Conservation (phyloP, 2,888 invertebrate species). For the Orthosia gothica region DNA sequence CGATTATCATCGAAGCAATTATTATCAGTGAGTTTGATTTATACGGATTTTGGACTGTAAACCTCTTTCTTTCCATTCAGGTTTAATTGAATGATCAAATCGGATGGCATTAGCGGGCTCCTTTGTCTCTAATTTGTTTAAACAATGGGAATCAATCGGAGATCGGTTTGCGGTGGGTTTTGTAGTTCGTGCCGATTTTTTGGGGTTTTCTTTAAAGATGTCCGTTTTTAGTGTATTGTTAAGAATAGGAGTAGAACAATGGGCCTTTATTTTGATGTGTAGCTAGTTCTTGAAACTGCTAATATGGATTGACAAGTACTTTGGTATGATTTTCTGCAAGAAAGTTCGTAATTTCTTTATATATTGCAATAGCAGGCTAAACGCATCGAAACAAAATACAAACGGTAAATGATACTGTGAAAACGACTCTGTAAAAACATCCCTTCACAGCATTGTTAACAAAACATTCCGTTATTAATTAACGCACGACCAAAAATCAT, state of each 20-base stretch:
- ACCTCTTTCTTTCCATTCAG: slow-evolving; percentile 89
- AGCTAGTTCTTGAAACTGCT: not conserved
- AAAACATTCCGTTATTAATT: slow-evolving; percentile 15
- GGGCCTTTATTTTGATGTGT: not conserved
- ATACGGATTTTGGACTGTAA: slow-evolving; percentile 84
- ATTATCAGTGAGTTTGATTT: slow-evolving; percentile 86
- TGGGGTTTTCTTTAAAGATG: slow-evolving; percentile 23
- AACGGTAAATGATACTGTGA: not conserved
- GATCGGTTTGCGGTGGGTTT: slow-evolving; percentile 69
- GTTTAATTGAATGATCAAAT: slow-evolving; percentile 89
- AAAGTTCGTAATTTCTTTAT: too few relatives aligned
- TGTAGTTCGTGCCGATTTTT: slow-evolving; percentile 40
- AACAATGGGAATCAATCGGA: slow-evolving; percentile 86
- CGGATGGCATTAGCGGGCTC: slow-evolving; percentile 76
- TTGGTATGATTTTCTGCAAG: too few relatives aligned
- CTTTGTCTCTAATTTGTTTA: slow-evolving; percentile 78
- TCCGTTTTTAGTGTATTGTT: slow-evolving; percentile 5
- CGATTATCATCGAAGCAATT: slow-evolving; percentile 80
- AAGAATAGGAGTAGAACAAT: not conserved
- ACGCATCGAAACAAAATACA: not conserved
- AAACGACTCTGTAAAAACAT: too few relatives aligned
- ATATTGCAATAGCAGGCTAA: not conserved
- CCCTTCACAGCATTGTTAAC: too few relatives aligned
- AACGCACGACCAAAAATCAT: slow-evolving; percentile 21
- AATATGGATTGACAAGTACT: not conserved